Conservation (phyloP, 2,888 invertebrate genomes). For the Allacma fusca region DNA sequence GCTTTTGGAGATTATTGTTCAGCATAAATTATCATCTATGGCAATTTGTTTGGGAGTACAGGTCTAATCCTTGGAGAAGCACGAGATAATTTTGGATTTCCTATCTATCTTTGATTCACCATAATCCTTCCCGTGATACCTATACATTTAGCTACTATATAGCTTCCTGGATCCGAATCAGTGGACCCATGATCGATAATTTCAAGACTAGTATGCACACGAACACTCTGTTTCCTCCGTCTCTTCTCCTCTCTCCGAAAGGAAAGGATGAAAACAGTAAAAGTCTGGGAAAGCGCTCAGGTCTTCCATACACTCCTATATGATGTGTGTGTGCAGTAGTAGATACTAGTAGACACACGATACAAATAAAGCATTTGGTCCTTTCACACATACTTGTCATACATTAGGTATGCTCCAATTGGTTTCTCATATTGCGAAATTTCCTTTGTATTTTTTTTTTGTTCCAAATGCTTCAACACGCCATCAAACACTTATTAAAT, state of each 20-base stretch:
- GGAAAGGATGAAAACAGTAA: neutral
- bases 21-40: no score
- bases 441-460: neutral
- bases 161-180: neutral
- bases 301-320: neutral
- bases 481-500: neutral
- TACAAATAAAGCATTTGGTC: no score
- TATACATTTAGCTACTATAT: no score
- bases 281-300: neutral
- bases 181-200: conserved; percentile 12
- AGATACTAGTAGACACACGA: neutral
- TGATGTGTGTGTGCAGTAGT: no score
- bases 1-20: no score
- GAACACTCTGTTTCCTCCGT: neutral
- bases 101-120: neutral
- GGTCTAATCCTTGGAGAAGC: neutral
- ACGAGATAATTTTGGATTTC: neutral
- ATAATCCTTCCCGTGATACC: neutral
- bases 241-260: neutral
- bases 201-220: neutral
- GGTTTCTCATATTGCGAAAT: neutral
- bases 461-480: neutral
- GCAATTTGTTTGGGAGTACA: neutral
- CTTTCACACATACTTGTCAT: neutral
- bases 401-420: neutral